Conservation (phyloP, 2,888 invertebrate species). For the Parasteatoda lunata region DNA sequence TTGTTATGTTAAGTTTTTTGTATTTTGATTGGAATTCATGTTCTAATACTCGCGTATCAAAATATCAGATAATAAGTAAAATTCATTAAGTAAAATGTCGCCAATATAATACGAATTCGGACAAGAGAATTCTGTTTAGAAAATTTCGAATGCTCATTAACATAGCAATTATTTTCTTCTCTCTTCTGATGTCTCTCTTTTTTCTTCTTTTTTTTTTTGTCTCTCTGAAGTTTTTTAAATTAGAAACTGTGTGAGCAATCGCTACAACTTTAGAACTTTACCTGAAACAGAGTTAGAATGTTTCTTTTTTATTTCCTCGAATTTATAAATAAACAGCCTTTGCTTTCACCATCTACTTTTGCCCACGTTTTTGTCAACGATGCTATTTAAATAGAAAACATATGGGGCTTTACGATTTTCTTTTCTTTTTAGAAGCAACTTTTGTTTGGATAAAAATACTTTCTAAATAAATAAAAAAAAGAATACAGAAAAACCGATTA, state of each 20-base stretch:
- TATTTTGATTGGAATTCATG: too few relatives aligned
- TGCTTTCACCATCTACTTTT: background rate
- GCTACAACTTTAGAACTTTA: background rate
- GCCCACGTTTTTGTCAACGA: background rate
- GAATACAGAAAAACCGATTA: too few relatives aligned
- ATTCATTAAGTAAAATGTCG: too few relatives aligned
- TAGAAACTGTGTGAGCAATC: background rate
- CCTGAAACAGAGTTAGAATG: constrained; percentile 16
- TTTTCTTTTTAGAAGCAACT: background rate
- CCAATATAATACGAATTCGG: too few relatives aligned
- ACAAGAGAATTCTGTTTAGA: too few relatives aligned
- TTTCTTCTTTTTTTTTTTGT: too few relatives aligned
- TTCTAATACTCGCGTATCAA: too few relatives aligned
- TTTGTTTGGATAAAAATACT: too few relatives aligned
- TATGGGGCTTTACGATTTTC: background rate
- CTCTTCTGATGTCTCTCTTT: background rate
- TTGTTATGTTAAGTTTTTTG: too few relatives aligned
- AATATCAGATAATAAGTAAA: too few relatives aligned
- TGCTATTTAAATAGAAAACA: background rate
- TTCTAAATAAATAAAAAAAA: too few relatives aligned
- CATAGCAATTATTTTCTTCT: background rate
- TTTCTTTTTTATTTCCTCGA: background rate
- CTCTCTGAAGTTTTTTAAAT: background rate
- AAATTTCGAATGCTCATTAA: too few relatives aligned
- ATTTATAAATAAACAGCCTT: constrained; percentile 10